Evolutionary conservation across 1,140 invertebrate genomes (phyloP), one percentile per base, ranked within the genome.

Genomic region (Phymorhynchus buccinoides): DNA sequence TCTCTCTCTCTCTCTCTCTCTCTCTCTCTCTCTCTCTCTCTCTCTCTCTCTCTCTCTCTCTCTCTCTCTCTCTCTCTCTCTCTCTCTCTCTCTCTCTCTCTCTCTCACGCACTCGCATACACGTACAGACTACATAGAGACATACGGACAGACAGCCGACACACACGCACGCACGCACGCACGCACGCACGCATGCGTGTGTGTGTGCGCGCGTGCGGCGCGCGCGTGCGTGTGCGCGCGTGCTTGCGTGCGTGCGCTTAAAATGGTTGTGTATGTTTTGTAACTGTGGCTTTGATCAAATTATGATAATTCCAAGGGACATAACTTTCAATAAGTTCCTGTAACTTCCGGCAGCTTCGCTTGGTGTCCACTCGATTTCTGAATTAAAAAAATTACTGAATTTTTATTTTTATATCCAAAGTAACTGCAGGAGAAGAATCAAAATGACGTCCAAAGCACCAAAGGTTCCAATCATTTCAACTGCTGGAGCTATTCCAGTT

Each of bases 401-500:
- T 73, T 12, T 73, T 7, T 35, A 35, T 73, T 73, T 32, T 73
- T 9, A 27, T n/a, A 30, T 7, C 68, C 27, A 30, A 12, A 73
- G 37, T 22, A 2, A 37, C 9, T 22, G 14, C 35, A 37, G 12
- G 2, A 37, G 9, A 39, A 22, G 30, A 35, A 41, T 42, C 32
- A 84, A 80, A 44, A 84, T 84, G 84, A 22, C 84, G 16, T n/a
- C 78, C 9, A 85, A 85, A n/a, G 30, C 83, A 41, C 37, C 83
- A 41, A 89, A 89, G 81, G 88, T 89, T 30, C 91, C 90, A 4
- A 90, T 92, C 77, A 89, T 94, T 86, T 92, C 93, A 7, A 94
- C 90, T 32, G 90, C 90, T 39, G 90, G 90, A 35, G 90, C 90
- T 84, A 88, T 92, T 48, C 88, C 91, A 56, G 85, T 91, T 0